Percentiles rank a stretch among this genome's conserved stretches.
These are phyloP conservation scores for Trachelipus rathkii DNA, from an alignment of 1,140 invertebrate species.

Conservation along the genomic window DNA sequence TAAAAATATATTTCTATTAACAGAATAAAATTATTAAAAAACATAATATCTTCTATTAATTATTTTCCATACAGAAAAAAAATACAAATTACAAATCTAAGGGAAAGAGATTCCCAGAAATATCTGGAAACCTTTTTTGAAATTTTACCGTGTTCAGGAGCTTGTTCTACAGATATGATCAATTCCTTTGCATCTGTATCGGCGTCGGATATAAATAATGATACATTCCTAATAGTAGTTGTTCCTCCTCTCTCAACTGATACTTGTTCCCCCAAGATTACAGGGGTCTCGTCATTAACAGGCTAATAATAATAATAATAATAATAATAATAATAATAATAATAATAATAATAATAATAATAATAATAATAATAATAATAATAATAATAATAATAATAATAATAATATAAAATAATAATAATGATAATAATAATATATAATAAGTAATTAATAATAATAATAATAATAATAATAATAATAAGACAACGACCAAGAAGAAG, in stretches of 20 bases:
- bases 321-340: too few species aligned
- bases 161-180: conserved; percentile 30
- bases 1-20: too few species aligned
- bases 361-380: too few species aligned
- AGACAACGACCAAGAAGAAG: too few species aligned
- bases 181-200: conserved; percentile 36
- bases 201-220: conserved; percentile 38
- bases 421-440: too few species aligned
- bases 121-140: too few species aligned
- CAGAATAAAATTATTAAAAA: too few species aligned
- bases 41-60: too few species aligned
- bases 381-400: not conserved
- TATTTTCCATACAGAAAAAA: too few species aligned
- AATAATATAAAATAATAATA: not conserved
- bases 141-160: conserved; percentile 34
- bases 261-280: conserved; percentile 37
- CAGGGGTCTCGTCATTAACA: conserved; percentile 36
- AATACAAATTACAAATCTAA: not conserved
- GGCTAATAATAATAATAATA: not conserved
- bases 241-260: conserved; percentile 32
- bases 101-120: not conserved
- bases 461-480: too few species aligned
- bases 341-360: too few species aligned
- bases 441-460: too few species aligned
- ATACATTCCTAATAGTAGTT: conserved; percentile 29